Conservation (phyloP, 1,140 invertebrate species). For the Drosophila yakuba region DNA sequence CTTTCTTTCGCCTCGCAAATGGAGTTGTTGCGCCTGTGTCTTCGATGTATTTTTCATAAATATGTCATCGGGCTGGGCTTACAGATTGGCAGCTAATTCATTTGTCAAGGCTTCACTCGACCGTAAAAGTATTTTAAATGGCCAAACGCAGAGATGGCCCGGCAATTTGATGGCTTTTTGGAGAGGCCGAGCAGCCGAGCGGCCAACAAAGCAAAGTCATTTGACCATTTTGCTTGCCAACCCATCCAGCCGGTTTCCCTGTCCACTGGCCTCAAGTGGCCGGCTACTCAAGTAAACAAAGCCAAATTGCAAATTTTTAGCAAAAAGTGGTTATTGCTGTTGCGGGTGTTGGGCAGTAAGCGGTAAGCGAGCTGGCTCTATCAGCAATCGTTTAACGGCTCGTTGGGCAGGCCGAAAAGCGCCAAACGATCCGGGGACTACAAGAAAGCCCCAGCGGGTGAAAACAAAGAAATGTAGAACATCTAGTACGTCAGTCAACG, state of each 20-base stretch:
- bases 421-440: slow-evolving; percentile 32
- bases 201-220: slow-evolving; percentile 11
- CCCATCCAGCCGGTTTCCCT: slow-evolving; percentile 53
- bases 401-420: slow-evolving; percentile 64
- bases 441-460: slow-evolving; percentile 28
- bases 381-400: slow-evolving; percentile 77
- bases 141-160: slow-evolving; percentile 50
- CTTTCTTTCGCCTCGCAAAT: slow-evolving; percentile 64
- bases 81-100: slow-evolving; percentile 65
- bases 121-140: slow-evolving; percentile 67
- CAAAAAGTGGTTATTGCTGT: slow-evolving; percentile 53
- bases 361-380: slow-evolving; percentile 40
- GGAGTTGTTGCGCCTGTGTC: slow-evolving; percentile 6
- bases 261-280: slow-evolving; percentile 26
- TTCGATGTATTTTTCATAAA: slow-evolving; percentile 50
- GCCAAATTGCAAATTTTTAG: slow-evolving; percentile 66
- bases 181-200: slow-evolving; percentile 17
- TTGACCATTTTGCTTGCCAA: slow-evolving; percentile 9
- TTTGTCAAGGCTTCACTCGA: slow-evolving; percentile 48
- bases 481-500: slow-evolving; percentile 38
- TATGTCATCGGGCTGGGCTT: slow-evolving; percentile 56
- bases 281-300: slow-evolving; percentile 58
- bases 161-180: slow-evolving; percentile 59
- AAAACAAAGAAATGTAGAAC: slow-evolving; percentile 11
- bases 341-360: slow-evolving; percentile 35